These are phyloP conservation scores for Creontiades dilutus DNA, from an alignment of 2,888 invertebrate species.

Conservation along the genomic window DNA sequence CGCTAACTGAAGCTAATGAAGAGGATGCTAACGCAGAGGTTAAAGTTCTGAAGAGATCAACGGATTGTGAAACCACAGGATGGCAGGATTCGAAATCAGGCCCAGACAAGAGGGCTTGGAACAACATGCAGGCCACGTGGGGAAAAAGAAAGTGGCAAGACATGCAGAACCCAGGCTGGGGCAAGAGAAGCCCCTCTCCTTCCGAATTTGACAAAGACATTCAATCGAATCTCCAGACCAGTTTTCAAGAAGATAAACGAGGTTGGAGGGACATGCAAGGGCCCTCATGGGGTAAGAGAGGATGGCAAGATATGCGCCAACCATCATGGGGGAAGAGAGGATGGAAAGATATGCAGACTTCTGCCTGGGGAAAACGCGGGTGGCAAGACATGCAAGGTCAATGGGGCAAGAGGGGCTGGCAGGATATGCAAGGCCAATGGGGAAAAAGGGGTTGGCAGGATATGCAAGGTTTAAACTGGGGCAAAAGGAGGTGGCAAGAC, in stretches of 20 bases:
- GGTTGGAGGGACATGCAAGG: slow-evolving; percentile 78
- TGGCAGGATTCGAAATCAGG: slow-evolving; percentile 49
- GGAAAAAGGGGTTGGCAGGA: slow-evolving; percentile 83
- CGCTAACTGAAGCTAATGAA: background rate
- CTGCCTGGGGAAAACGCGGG: slow-evolving; percentile 82
- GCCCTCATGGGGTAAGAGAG: slow-evolving; percentile 78
- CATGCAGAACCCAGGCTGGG: slow-evolving; percentile 72
- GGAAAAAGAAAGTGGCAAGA: slow-evolving; percentile 73
- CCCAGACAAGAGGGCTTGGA: slow-evolving; percentile 72
- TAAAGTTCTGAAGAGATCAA: slow-evolving; percentile 55
- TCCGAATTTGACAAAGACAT: slow-evolving; percentile 44
- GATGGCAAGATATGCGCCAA: slow-evolving; percentile 82
- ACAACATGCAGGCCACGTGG: slow-evolving; percentile 71
- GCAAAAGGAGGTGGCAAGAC: slow-evolving; percentile 83
- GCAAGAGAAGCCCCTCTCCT: slow-evolving; percentile 66
- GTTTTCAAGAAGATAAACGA: slow-evolving; percentile 74
- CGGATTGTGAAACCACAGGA: slow-evolving; percentile 28
- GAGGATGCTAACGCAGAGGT: slow-evolving; percentile 7
- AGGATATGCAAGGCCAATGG: slow-evolving; percentile 80
- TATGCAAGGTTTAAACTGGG: slow-evolving; percentile 79
- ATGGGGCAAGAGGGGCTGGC: slow-evolving; percentile 80
- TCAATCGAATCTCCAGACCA: slow-evolving; percentile 35
- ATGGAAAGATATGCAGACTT: slow-evolving; percentile 81
- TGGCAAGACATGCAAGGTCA: slow-evolving; percentile 82
- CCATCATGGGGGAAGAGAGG: slow-evolving; percentile 78